Evolutionary conservation across 2,113 vertebrate genomes (phyloP).

Genomic region (Crotophaga sulcirostris): DNA sequence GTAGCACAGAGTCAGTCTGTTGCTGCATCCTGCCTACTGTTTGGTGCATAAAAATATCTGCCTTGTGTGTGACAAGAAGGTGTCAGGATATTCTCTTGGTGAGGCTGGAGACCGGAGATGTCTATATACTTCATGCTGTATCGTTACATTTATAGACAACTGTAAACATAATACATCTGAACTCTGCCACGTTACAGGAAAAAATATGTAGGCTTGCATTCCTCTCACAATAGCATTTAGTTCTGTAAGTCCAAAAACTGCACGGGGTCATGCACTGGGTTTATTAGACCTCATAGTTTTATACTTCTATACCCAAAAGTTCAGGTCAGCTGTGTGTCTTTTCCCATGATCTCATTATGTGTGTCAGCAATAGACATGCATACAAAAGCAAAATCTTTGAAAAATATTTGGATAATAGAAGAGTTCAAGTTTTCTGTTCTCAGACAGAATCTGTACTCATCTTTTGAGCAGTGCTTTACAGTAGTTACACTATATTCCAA

Average conservation of each 20-base stretch:
- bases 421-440: constrained; percentile 71
- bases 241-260: constrained; percentile 48
- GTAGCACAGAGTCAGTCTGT: constrained; percentile 63
- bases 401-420: constrained; percentile 72
- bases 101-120: constrained; percentile 27
- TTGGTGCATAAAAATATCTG: constrained; percentile 57
- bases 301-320: constrained; percentile 52
- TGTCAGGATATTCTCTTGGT: constrained; percentile 51
- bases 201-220: constrained; percentile 15
- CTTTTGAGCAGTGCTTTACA: constrained; percentile 70
- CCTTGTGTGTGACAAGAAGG: constrained; percentile 40
- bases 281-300: constrained; percentile 57
- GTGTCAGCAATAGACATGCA: constrained; percentile 43
- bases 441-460: constrained; percentile 41
- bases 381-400: constrained; percentile 41
- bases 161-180: constrained; percentile 43
- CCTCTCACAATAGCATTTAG: constrained; percentile 43
- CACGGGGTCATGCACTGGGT: neutral
- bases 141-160: constrained; percentile 34
- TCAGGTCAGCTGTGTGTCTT: constrained; percentile 53
- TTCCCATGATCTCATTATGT: constrained; percentile 65
- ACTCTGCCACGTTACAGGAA: constrained; percentile 28
- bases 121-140: constrained; percentile 41
- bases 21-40: constrained; percentile 60
- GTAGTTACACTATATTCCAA: constrained; percentile 66